Percentiles rank a stretch among this genome's conserved stretches.
Evolutionary conservation across 2,888 invertebrate species (phyloP).

Genomic region (Griposia aprilina): DNA sequence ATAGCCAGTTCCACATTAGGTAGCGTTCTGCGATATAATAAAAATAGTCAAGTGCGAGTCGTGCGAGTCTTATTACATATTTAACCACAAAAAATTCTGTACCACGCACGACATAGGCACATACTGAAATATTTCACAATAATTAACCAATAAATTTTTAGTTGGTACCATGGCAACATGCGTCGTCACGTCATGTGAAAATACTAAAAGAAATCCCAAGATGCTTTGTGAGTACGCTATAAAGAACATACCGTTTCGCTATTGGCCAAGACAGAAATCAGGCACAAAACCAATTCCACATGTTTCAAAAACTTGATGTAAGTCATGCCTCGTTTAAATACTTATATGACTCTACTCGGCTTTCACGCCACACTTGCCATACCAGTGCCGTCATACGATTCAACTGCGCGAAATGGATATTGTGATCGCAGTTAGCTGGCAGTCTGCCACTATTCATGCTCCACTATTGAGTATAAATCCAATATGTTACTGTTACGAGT

Average conservation of each 20-base stretch:
- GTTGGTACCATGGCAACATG: not conserved
- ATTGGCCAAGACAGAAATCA: not conserved
- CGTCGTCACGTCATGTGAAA: not conserved
- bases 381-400: slow-evolving; percentile 55
- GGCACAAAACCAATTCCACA: not conserved
- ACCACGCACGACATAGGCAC: too few species aligned
- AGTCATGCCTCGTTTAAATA: slow-evolving; percentile 38
- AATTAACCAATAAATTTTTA: not conserved
- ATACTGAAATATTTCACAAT: not conserved
- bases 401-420: slow-evolving; percentile 62
- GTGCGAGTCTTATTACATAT: not conserved
- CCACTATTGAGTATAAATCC: slow-evolving; percentile 61
- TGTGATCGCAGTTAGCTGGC: slow-evolving; percentile 61
- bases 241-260: not conserved
- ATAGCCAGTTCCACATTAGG: not conserved
- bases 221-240: not conserved
- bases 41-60: not conserved
- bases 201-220: not conserved
- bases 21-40: not conserved
- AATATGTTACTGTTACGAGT: slow-evolving; percentile 61
- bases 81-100: not conserved
- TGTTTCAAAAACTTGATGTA: slow-evolving; percentile 15
- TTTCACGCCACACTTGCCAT: slow-evolving; percentile 48
- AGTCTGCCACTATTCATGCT: slow-evolving; percentile 56
- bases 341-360: slow-evolving; percentile 27